These are phyloP conservation scores for Poecilus cupreus DNA, from an alignment of 2,888 invertebrate genomes.

Conservation along the genomic window DNA sequence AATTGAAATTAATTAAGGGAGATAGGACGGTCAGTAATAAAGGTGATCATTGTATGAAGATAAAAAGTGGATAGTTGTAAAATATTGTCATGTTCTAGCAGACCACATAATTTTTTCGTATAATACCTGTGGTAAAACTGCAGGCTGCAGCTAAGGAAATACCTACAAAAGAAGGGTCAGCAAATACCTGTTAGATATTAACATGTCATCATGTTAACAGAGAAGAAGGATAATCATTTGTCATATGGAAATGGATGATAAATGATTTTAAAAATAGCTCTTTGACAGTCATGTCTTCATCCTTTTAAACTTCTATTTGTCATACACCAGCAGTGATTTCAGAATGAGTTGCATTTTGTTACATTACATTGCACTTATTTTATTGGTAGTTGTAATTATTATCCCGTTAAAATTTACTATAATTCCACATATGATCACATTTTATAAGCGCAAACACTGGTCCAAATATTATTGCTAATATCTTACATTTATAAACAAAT, in stretches of 20 bases:
- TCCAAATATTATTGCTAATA: too few species aligned
- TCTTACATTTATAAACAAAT: too few species aligned
- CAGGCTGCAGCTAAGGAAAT: background rate
- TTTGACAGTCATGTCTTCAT: slow-evolving; percentile 57
- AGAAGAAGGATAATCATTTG: slow-evolving; percentile 40
- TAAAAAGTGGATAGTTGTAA: too few species aligned
- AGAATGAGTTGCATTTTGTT: slow-evolving; percentile 26
- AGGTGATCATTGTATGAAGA: too few species aligned
- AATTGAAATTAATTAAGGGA: too few species aligned
- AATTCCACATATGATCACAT: too few species aligned
- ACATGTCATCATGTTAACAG: slow-evolving; percentile 56
- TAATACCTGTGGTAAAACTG: background rate
- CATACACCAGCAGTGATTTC: slow-evolving; percentile 39
- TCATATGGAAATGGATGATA: slow-evolving; percentile 52
- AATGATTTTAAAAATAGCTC: slow-evolving; percentile 49
- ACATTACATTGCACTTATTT: slow-evolving; percentile 6
- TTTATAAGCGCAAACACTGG: too few species aligned
- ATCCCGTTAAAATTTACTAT: background rate
- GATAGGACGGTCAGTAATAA: too few species aligned
- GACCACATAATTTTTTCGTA: too few species aligned
- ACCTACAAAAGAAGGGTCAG: background rate
- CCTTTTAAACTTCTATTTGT: slow-evolving; percentile 53
- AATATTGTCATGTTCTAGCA: too few species aligned
- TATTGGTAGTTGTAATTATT: background rate
- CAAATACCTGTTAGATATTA: slow-evolving; percentile 35